Conservation (phyloP, 2,113 vertebrate species). For the Oreotrochilus melanogaster region DNA sequence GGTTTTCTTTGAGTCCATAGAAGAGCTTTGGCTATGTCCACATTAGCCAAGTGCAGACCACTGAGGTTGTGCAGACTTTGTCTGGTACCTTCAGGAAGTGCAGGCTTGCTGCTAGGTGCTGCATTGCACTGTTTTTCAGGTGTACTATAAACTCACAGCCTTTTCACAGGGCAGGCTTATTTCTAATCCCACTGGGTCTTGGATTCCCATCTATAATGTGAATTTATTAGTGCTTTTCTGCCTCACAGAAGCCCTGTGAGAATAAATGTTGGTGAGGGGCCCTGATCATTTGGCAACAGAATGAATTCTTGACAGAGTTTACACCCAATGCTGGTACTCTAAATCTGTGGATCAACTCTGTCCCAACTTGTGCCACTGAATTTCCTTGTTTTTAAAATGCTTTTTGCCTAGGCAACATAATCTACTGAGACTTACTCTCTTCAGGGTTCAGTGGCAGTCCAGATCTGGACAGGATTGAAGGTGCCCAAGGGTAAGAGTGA, state of each 20-base stretch:
- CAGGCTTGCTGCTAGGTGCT: neutral
- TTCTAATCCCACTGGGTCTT: neutral
- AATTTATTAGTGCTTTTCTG: neutral
- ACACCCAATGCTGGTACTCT: neutral
- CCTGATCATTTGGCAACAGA: neutral
- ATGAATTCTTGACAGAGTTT: neutral
- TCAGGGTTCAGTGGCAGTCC: neutral
- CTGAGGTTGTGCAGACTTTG: neutral
- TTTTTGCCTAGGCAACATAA: neutral
- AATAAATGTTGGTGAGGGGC: neutral
- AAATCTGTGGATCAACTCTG: neutral
- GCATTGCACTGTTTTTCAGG: neutral
- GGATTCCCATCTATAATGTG: neutral
- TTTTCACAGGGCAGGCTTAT: neutral
- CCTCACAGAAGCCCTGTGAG: neutral
- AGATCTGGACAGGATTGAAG: neutral
- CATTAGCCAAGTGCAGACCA: neutral
- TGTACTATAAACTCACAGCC: neutral
- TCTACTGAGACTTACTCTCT: neutral
- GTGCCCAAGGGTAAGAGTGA: conserved; percentile 33
- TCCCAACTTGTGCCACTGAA: neutral
- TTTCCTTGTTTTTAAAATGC: neutral
- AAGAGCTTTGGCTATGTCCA: neutral
- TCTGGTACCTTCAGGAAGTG: neutral
- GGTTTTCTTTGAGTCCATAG: neutral